Conservation (phyloP, 2,888 invertebrate genomes). For the Allophyes oxyacanthae region DNA sequence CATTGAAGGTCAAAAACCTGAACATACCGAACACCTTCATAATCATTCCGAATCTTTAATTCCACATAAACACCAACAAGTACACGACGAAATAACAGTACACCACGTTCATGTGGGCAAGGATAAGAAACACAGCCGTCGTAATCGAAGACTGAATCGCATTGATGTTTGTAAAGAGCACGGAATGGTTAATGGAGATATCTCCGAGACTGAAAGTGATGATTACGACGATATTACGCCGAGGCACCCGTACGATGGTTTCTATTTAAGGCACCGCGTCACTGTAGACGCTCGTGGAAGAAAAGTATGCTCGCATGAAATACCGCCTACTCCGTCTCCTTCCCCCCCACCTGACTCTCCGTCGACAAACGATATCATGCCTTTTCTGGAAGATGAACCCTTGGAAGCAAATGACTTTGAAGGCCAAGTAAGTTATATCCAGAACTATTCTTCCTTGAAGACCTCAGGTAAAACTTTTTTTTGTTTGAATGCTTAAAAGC, state of each 20-base stretch:
- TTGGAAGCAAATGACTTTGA: slow-evolving; percentile 62
- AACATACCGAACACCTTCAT: slow-evolving; percentile 14
- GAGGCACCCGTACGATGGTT: slow-evolving; percentile 87
- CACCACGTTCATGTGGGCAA: slow-evolving; percentile 71
- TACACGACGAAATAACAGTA: slow-evolving; percentile 58
- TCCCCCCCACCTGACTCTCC: slow-evolving; percentile 70
- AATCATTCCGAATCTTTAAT: slow-evolving; percentile 7
- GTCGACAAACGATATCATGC: slow-evolving; percentile 56
- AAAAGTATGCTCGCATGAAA: slow-evolving; percentile 83
- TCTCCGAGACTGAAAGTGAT: slow-evolving; percentile 72
- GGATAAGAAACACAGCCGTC: slow-evolving; percentile 57
- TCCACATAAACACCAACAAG: slow-evolving; percentile 17
- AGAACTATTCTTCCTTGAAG: slow-evolving; percentile 30
- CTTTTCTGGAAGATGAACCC: slow-evolving; percentile 56
- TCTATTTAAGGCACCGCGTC: slow-evolving; percentile 80
- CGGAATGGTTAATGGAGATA: slow-evolving; percentile 68
- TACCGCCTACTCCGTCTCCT: slow-evolving; percentile 76
- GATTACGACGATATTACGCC: slow-evolving; percentile 75
- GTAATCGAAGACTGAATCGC: slow-evolving; percentile 50
- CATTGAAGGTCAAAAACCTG: slow-evolving; percentile 19
- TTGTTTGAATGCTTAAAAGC: slow-evolving; percentile 38
- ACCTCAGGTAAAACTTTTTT: slow-evolving; percentile 47
- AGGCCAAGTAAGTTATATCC: slow-evolving; percentile 75
- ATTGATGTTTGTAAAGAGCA: slow-evolving; percentile 53
- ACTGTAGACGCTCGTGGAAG: slow-evolving; percentile 79